Evolutionary conservation across 2,888 invertebrate species (phyloP).

Genomic region (Drosophila limbata): DNA sequence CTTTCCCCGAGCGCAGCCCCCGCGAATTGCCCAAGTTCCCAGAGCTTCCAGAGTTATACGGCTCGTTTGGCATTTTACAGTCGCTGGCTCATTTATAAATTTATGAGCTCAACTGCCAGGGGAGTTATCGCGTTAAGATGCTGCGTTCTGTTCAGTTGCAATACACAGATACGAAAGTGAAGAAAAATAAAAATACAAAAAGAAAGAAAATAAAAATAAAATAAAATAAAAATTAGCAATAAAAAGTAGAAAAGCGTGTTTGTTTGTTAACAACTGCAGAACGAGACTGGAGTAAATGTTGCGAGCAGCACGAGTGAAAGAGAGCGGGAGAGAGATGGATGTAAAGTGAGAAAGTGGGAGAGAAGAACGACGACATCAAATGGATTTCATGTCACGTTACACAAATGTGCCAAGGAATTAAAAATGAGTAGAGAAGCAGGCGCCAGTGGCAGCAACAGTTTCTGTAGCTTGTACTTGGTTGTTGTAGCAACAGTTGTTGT

Average conservation of each 20-base stretch:
- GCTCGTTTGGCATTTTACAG: constrained; percentile 78
- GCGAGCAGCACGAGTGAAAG: constrained; percentile 12
- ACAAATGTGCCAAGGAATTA: constrained; percentile 80
- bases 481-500: constrained; percentile 50
- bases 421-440: constrained; percentile 74
- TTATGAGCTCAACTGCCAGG: constrained; percentile 80
- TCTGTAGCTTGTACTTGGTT: constrained; percentile 50
- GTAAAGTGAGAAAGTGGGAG: not conserved
- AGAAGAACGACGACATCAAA: constrained; percentile 68
- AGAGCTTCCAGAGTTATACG: constrained; percentile 56
- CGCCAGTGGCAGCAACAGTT: constrained; percentile 71
- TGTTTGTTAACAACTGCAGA: constrained; percentile 77
- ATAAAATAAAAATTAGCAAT: constrained; percentile 81
- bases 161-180: constrained; percentile 56
- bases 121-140: constrained; percentile 81
- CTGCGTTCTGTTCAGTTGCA: constrained; percentile 58
- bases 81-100: constrained; percentile 80
- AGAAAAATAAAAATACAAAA: constrained; percentile 38
- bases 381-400: constrained; percentile 82
- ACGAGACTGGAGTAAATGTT: constrained; percentile 30
- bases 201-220: constrained; percentile 21
- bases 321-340: not conserved
- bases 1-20: constrained; percentile 6
- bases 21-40: constrained; percentile 20
- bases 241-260: constrained; percentile 82